These are phyloP conservation scores for Dynastes tityus DNA, from an alignment of 2,888 invertebrate genomes.

Conservation along the genomic window DNA sequence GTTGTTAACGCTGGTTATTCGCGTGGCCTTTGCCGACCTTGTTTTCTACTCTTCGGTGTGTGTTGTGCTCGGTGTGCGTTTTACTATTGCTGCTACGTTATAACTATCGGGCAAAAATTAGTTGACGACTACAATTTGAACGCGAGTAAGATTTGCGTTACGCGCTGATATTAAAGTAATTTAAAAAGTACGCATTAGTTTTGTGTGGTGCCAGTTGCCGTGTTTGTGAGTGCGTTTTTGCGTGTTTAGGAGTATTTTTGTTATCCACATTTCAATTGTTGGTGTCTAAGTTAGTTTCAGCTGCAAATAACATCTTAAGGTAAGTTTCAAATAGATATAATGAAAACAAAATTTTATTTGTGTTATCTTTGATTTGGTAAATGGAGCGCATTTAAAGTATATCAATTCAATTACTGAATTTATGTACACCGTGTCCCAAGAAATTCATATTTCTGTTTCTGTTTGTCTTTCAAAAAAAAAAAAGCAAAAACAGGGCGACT, in stretches of 20 bases:
- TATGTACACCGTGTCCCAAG: too few species aligned
- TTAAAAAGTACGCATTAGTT: not conserved
- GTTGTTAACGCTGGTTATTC: slow-evolving; percentile 50
- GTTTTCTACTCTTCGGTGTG: slow-evolving; percentile 51
- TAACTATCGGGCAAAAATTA: slow-evolving; percentile 32
- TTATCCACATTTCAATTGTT: not conserved
- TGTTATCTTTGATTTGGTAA: too few species aligned
- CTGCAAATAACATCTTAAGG: not conserved
- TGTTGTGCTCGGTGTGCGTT: slow-evolving; percentile 9
- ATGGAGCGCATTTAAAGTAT: too few species aligned
- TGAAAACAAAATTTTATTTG: too few species aligned
- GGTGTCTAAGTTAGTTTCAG: not conserved
- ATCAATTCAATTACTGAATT: too few species aligned
- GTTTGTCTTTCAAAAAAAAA: too few species aligned
- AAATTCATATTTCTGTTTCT: too few species aligned
- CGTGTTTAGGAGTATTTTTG: not conserved
- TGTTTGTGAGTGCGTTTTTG: not conserved
- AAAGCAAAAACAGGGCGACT: too few species aligned
- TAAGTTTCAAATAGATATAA: not conserved
- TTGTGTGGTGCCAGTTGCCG: not conserved
- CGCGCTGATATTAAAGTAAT: not conserved
- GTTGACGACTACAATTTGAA: slow-evolving; percentile 27
- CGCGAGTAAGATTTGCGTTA: slow-evolving; percentile 23
- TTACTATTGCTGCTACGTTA: slow-evolving; percentile 19
- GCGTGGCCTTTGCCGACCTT: slow-evolving; percentile 56